phyloP scores from a whole-genome alignment of 2,113 vertebrate genomes.

The Epinephelus lanceolatus region DNA sequence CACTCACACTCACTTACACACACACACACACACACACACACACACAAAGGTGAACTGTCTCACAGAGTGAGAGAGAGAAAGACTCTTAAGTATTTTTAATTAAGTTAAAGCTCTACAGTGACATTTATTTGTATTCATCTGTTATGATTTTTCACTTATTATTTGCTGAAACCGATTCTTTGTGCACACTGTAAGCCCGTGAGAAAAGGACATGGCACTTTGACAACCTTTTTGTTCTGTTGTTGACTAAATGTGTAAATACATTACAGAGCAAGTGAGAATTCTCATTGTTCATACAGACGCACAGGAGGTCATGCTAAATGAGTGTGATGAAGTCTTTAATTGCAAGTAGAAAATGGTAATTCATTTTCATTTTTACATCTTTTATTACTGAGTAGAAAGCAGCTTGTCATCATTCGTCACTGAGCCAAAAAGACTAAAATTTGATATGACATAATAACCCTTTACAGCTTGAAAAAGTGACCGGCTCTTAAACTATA shows the following conservation, averaged over 20 bases:
- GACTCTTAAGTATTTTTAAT: constrained; percentile 50
- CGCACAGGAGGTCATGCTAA: background rate
- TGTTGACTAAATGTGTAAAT: constrained; percentile 20
- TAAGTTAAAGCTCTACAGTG: constrained; percentile 51
- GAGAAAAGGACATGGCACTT: constrained; percentile 33
- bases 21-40: constrained; percentile 20
- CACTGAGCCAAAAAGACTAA: constrained; percentile 9
- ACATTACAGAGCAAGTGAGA: constrained; percentile 25
- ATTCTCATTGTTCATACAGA: constrained; percentile 27
- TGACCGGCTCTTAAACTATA: background rate
- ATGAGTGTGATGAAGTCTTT: constrained; percentile 37
- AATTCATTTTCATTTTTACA: constrained; percentile 6
- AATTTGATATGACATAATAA: constrained; percentile 5
- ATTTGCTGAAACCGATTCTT: constrained; percentile 24
- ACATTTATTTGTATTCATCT: constrained; percentile 43
- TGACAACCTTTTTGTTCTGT: constrained; percentile 38
- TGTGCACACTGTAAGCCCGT: constrained; percentile 3
- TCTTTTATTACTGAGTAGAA: constrained; percentile 28
- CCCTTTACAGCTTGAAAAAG: background rate
- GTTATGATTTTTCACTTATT: constrained; percentile 33
- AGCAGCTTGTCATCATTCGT: constrained; percentile 32
- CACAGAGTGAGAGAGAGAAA: background rate
- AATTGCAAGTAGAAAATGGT: constrained; percentile 18
- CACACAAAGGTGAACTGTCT: constrained; percentile 31
- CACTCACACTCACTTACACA: constrained; percentile 12